Evolutionary conservation across 2,888 invertebrate species (phyloP).

Genomic region (Dromius quadrimaculatus): DNA sequence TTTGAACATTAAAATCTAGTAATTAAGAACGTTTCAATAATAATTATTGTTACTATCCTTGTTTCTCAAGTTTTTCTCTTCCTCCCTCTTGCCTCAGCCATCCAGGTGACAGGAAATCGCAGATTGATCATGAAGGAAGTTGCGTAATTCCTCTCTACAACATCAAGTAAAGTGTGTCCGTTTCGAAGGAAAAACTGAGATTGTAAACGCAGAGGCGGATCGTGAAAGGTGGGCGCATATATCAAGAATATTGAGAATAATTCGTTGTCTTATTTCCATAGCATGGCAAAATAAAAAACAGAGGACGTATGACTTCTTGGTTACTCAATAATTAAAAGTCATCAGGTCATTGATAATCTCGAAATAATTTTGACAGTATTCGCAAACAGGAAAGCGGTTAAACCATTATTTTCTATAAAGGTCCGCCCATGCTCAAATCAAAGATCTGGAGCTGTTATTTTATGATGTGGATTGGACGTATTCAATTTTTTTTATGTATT

Average conservation of each 20-base stretch:
- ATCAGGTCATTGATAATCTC: no score
- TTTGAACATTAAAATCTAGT: constrained; percentile 38
- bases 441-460: constrained; percentile 24
- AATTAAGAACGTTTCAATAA: constrained; percentile 42
- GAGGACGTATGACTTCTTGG: no score
- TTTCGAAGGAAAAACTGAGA: constrained; percentile 16
- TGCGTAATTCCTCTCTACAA: constrained; percentile 31
- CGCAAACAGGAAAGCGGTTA: no score
- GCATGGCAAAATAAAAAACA: no score
- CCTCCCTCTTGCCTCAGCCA: background rate
- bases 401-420: no score
- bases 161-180: constrained; percentile 1
- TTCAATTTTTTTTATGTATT: constrained; percentile 5
- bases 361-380: no score
- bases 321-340: no score
- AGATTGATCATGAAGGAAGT: constrained; percentile 48
- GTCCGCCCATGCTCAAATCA: no score
- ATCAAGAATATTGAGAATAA: no score
- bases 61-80: constrained; percentile 25
- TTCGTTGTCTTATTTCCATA: no score
- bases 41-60: constrained; percentile 26
- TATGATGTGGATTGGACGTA: constrained; percentile 14
- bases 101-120: constrained; percentile 48
- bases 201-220: constrained; percentile 11
- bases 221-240: no score